Evolutionary conservation across 37 sponge, comb jelly and placozoan species (phyloP).

Genomic region (Beroe ovata): DNA sequence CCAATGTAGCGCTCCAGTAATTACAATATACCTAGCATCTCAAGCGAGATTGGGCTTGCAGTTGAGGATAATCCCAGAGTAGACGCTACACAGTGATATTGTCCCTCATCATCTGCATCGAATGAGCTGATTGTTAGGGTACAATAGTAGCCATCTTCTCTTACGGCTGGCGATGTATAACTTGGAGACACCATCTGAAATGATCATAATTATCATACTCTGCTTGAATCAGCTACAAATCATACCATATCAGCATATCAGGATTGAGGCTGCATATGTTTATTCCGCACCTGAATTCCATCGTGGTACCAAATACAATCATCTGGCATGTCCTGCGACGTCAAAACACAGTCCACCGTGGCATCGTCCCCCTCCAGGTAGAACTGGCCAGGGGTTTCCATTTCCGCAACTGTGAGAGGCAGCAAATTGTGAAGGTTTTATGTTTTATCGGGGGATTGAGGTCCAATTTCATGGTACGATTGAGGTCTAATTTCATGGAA

Average conservation of each 20-base stretch:
- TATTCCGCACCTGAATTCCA: background rate
- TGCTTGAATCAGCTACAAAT: too few species aligned
- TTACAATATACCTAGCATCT: background rate
- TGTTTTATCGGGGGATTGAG: too few species aligned
- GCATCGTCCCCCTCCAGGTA: background rate
- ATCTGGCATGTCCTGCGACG: background rate
- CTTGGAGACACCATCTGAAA: background rate
- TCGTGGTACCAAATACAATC: slow-evolving; percentile 7
- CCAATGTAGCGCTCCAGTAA: too few species aligned
- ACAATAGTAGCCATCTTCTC: background rate
- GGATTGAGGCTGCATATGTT: too few species aligned
- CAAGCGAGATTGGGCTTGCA: background rate
- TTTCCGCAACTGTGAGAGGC: background rate
- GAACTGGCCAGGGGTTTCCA: background rate
- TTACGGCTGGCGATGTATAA: background rate
- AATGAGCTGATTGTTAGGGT: slow-evolving; percentile 5
- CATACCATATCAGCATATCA: too few species aligned
- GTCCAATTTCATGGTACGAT: too few species aligned
- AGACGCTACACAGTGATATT: slow-evolving; percentile 14
- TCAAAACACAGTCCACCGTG: background rate
- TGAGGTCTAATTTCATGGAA: too few species aligned
- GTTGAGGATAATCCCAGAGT: background rate
- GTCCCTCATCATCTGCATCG: background rate
- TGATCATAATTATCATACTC: too few species aligned
- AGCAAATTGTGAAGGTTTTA: too few species aligned